phyloP scores from a whole-genome alignment of 2,888 invertebrate genomes.

The Synergus japonicus region DNA sequence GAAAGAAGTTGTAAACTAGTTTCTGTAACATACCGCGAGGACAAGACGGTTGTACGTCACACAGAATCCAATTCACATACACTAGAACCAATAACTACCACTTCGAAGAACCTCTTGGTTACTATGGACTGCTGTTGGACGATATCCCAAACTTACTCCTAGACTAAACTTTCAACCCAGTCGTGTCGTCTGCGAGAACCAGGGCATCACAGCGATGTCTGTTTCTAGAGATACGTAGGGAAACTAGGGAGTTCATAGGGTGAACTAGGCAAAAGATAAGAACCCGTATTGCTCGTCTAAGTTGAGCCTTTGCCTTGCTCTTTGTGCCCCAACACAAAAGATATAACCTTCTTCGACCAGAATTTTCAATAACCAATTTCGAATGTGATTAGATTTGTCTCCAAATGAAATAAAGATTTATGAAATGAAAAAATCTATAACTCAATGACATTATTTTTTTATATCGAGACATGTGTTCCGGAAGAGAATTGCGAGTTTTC shows the following conservation, averaged over 20 bases:
- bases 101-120: conserved; percentile 16
- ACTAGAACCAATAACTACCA: conserved; percentile 32
- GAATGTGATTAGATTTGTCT: neutral
- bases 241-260: conserved; percentile 40
- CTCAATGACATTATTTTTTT: too few relatives aligned
- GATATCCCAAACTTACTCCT: conserved; percentile 40
- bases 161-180: conserved; percentile 33
- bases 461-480: too few relatives aligned
- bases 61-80: conserved; percentile 6
- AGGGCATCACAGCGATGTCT: conserved; percentile 26
- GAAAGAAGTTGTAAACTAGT: conserved; percentile 52
- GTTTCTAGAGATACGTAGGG: conserved; percentile 37
- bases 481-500: too few relatives aligned
- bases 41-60: conserved; percentile 20
- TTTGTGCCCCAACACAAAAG: conserved; percentile 12
- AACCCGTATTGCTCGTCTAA: conserved; percentile 21
- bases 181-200: conserved; percentile 26
- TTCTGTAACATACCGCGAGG: conserved; percentile 17
- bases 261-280: conserved; percentile 39
- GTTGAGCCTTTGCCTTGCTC: neutral
- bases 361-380: conserved; percentile 30
- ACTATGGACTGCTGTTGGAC: conserved; percentile 5
- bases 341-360: neutral
- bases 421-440: neutral
- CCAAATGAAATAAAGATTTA: neutral